Percentiles rank a stretch among this genome's conserved stretches.
phyloP scores from a whole-genome alignment of 2,797 vertebrate genomes.

The Rachycentron canadum region DNA sequence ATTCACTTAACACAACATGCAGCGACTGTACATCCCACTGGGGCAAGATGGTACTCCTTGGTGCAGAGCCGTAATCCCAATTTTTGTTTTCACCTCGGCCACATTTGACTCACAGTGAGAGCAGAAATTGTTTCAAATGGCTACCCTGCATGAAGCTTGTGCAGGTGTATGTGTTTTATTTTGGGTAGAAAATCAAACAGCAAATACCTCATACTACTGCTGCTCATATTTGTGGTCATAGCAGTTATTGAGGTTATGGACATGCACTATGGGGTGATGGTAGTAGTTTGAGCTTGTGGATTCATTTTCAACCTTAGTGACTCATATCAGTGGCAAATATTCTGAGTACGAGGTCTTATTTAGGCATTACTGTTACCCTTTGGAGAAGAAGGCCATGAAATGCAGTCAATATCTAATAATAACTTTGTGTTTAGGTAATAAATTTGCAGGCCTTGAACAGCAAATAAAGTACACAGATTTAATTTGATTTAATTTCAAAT shows the following conservation, averaged over 20 bases:
- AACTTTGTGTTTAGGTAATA: not conserved
- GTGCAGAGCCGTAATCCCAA: conserved; percentile 16
- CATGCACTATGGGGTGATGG: not conserved
- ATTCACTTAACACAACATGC: conserved; percentile 35
- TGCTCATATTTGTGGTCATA: not conserved
- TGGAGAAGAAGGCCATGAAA: not conserved
- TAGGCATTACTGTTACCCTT: not conserved
- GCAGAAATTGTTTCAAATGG: conserved; percentile 9
- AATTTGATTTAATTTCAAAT: not conserved
- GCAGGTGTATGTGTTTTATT: conserved; percentile 8
- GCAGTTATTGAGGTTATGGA: not conserved
- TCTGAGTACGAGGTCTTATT: not conserved
- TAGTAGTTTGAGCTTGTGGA: not conserved
- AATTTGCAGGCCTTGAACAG: not conserved
- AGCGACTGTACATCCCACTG: conserved; percentile 12
- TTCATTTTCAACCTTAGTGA: not conserved
- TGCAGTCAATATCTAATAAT: not conserved
- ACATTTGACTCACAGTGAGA: conserved; percentile 22
- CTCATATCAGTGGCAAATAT: not conserved
- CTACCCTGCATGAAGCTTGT: not conserved
- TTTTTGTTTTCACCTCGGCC: conserved; percentile 5
- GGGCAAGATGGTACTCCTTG: not conserved
- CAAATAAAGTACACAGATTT: not conserved
- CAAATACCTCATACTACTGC: not conserved
- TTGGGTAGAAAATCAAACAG: conserved; percentile 2